Conservation (phyloP, 1,140 invertebrate genomes). For the Saccostrea glomerata region DNA sequence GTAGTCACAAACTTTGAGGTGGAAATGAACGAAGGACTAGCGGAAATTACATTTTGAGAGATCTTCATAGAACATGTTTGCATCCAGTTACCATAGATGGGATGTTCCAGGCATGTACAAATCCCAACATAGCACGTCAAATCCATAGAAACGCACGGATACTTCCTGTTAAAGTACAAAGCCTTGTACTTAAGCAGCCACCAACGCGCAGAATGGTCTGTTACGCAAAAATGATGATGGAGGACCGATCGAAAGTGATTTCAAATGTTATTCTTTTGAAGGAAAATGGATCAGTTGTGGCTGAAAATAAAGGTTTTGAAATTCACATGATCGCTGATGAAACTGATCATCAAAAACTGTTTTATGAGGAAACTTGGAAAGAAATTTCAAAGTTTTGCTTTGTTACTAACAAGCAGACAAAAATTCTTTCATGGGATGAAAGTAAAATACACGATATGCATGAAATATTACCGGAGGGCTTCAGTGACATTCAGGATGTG, state of each 20-base stretch:
- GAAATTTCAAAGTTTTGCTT: no score
- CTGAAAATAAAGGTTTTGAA: slow-evolving; percentile 41
- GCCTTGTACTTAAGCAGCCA: slow-evolving; percentile 30
- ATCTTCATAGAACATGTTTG: no score
- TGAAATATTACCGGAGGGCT: no score
- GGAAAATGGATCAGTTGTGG: slow-evolving; percentile 36
- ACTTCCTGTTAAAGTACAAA: slow-evolving; percentile 50
- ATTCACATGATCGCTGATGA: background rate
- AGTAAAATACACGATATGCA: no score
- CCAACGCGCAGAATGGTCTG: slow-evolving; percentile 49
- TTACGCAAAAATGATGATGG: slow-evolving; percentile 33
- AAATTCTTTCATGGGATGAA: no score
- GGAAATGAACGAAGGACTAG: no score
- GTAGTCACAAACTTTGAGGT: no score
- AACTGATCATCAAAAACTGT: background rate
- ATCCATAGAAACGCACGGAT: slow-evolving; percentile 61
- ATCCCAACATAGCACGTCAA: slow-evolving; percentile 65
- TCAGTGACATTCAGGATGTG: no score
- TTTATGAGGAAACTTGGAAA: no score
- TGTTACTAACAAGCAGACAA: no score
- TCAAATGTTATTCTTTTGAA: slow-evolving; percentile 44
- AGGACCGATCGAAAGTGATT: background rate
- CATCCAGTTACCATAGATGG: no score
- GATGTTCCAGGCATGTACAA: slow-evolving; percentile 28
- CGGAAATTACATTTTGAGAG: no score